Percentiles rank a stretch among this genome's conserved stretches.
Evolutionary conservation across 23 tunicate species (phyloP).

Genomic region (Oikopleura vanhoeffeni): DNA sequence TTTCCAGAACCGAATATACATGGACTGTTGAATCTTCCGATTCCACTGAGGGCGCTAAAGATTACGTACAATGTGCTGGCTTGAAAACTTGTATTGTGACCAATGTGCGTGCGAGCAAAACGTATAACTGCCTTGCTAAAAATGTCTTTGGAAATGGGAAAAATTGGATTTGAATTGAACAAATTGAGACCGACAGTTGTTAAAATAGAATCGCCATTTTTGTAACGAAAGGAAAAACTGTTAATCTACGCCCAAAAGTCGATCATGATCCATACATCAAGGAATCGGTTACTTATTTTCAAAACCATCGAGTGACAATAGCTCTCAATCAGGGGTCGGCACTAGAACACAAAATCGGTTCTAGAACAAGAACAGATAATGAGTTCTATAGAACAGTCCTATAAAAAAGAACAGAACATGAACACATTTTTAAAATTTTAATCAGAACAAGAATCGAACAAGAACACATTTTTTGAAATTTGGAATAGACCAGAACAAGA

Average conservation of each 20-base stretch:
- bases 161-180: background rate
- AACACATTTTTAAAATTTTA: too few relatives aligned
- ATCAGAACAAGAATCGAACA: too few relatives aligned
- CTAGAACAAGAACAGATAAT: too few relatives aligned
- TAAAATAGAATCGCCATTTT: background rate
- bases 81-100: background rate
- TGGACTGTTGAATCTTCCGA: background rate
- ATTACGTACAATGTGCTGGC: background rate
- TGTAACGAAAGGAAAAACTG: background rate
- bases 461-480: too few relatives aligned
- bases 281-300: too few relatives aligned
- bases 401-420: too few relatives aligned
- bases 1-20: background rate
- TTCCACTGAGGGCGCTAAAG: background rate
- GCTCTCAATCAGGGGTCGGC: too few relatives aligned
- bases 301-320: too few relatives aligned
- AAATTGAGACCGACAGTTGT: background rate
- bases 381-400: too few relatives aligned
- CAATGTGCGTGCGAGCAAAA: background rate
- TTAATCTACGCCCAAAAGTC: background rate
- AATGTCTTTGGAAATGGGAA: background rate
- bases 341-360: too few relatives aligned
- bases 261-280: background rate
- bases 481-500: too few relatives aligned
- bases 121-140: background rate